Conservation (phyloP, 53 echinoderm and acorn worm genomes). For the Echinometra lucunter region DNA sequence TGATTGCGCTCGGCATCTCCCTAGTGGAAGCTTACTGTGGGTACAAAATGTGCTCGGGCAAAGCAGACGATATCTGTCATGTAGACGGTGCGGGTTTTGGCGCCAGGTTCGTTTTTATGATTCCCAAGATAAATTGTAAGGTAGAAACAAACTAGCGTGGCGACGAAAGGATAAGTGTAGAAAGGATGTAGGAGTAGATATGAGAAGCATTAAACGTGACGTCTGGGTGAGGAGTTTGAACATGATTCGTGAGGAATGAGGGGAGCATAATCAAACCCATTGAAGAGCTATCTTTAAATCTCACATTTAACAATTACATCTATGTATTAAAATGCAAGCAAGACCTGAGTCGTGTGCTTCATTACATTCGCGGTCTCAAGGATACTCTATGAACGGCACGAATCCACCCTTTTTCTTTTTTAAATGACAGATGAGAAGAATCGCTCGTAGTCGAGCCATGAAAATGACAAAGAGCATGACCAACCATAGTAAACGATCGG, state of each 20-base stretch:
- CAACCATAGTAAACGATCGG: neutral
- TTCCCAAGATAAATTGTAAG: constrained; percentile 17
- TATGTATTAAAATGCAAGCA: neutral
- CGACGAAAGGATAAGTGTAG: neutral
- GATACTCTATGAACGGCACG: neutral
- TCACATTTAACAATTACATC: neutral
- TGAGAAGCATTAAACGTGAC: neutral
- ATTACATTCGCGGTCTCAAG: neutral
- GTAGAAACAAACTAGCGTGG: neutral
- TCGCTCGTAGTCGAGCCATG: neutral
- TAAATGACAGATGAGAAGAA: neutral
- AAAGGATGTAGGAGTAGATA: neutral
- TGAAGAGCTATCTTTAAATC: neutral
- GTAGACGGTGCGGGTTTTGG: neutral
- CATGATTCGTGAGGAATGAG: constrained; percentile 18
- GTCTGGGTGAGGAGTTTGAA: neutral
- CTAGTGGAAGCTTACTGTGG: neutral
- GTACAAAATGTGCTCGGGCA: neutral
- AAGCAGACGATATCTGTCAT: neutral
- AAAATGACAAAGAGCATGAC: neutral
- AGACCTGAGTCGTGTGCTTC: neutral
- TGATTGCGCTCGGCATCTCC: neutral
- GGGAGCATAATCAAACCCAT: neutral
- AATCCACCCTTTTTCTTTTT: neutral
- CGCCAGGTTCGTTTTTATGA: constrained; percentile 8